These are phyloP conservation scores for Geophilus truncorum DNA, from an alignment of 2,888 invertebrate species.

Conservation along the genomic window DNA sequence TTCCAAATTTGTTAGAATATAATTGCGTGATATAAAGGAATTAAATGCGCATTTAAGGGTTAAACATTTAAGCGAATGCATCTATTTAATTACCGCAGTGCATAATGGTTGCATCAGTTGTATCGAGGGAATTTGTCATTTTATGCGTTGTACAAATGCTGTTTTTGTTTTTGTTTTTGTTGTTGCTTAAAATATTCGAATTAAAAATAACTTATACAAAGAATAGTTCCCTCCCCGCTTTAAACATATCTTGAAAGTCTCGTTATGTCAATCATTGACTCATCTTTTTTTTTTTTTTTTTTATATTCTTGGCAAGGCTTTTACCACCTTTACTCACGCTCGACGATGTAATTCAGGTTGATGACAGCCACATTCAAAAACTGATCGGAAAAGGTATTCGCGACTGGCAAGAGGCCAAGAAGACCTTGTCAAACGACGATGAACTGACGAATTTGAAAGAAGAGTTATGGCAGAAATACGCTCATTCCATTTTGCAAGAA, in stretches of 20 bases:
- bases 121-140: background rate
- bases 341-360: slow-evolving; percentile 85
- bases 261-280: background rate
- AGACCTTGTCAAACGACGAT: slow-evolving; percentile 74
- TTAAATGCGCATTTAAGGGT: background rate
- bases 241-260: too few species aligned
- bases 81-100: background rate
- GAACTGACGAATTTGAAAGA: slow-evolving; percentile 71
- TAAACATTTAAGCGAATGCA: background rate
- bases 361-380: slow-evolving; percentile 70
- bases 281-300: slow-evolving; percentile 41
- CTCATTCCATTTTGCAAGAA: slow-evolving; percentile 72
- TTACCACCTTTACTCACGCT: slow-evolving; percentile 72
- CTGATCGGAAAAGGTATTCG: slow-evolving; percentile 73
- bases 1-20: background rate
- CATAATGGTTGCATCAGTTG: too few species aligned
- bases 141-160: background rate
- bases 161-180: background rate
- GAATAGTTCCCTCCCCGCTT: too few species aligned
- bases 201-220: background rate
- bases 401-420: slow-evolving; percentile 65
- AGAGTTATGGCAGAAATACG: slow-evolving; percentile 78
- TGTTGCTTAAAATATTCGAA: background rate
- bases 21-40: background rate
- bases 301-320: slow-evolving; percentile 70